A percentile compares a stretch with the other conserved stretches of the same genome.
Conservation (phyloP, 2,113 vertebrate genomes). For the Zosterops japonicus region DNA sequence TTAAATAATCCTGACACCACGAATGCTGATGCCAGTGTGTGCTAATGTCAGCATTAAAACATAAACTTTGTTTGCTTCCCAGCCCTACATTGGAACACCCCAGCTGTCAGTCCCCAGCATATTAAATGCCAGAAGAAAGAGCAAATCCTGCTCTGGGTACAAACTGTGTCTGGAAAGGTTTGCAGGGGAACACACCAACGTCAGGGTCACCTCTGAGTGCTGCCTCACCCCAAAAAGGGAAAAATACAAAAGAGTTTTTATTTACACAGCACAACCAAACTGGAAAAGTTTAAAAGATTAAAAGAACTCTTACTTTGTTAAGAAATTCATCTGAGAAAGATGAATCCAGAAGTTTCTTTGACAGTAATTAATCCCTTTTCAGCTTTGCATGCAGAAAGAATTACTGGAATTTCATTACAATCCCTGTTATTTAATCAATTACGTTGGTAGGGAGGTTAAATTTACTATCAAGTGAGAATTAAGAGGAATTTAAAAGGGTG, state of each 20-base stretch:
- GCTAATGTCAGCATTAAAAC: background rate
- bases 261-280: background rate
- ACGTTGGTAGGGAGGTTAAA: constrained; percentile 36
- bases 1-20: background rate
- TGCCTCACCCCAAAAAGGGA: background rate
- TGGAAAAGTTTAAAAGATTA: background rate
- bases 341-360: constrained; percentile 39
- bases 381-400: constrained; percentile 15
- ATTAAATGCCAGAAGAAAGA: background rate
- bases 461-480: constrained; percentile 55
- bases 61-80: background rate
- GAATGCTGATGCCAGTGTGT: background rate
- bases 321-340: constrained; percentile 1
- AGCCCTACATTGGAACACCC: background rate
- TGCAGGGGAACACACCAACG: background rate
- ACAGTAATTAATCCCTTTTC: constrained; percentile 53
- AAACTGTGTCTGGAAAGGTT: background rate
- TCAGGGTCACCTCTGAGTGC: background rate
- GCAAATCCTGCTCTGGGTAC: background rate
- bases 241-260: background rate
- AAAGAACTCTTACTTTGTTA: background rate
- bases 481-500: constrained; percentile 36
- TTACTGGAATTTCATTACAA: constrained; percentile 47
- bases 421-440: constrained; percentile 57
- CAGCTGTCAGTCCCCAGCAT: background rate